Percentiles rank a stretch among this genome's conserved stretches.
Evolutionary conservation across 2,888 invertebrate species (phyloP).

Genomic region (Antheraea yamamai): DNA sequence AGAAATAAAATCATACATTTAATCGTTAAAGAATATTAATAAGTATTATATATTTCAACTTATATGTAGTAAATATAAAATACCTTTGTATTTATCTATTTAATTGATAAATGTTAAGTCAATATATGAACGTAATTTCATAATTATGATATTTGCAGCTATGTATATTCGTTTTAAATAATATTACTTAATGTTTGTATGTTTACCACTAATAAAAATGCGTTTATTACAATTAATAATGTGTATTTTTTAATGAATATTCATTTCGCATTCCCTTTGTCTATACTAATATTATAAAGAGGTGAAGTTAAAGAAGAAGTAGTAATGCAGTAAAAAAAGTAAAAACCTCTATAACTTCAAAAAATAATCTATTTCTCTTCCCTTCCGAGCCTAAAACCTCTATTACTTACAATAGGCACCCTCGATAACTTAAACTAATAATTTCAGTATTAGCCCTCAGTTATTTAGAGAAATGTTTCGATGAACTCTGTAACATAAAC

Average conservation of each 20-base stretch:
- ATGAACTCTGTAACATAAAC: no score
- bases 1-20: background rate
- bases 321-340: no score
- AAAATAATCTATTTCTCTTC: no score
- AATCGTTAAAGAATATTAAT: background rate
- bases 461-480: no score
- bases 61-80: background rate
- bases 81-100: background rate
- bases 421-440: no score
- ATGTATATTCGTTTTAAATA: conserved; percentile 9
- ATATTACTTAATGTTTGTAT: conserved; percentile 11
- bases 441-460: no score
- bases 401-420: no score
- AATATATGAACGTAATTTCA: background rate
- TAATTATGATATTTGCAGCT: background rate
- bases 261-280: background rate
- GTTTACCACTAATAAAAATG: conserved; percentile 10
- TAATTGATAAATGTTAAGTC: background rate
- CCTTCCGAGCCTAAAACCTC: no score
- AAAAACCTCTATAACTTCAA: no score
- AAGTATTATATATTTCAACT: background rate
- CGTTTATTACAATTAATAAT: background rate
- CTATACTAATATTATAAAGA: no score
- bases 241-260: background rate
- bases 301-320: no score